Evolutionary conservation across 2,113 vertebrate species (phyloP), one percentile per base, ranked within the genome.

Genomic region (Hemichromis elongatus): DNA sequence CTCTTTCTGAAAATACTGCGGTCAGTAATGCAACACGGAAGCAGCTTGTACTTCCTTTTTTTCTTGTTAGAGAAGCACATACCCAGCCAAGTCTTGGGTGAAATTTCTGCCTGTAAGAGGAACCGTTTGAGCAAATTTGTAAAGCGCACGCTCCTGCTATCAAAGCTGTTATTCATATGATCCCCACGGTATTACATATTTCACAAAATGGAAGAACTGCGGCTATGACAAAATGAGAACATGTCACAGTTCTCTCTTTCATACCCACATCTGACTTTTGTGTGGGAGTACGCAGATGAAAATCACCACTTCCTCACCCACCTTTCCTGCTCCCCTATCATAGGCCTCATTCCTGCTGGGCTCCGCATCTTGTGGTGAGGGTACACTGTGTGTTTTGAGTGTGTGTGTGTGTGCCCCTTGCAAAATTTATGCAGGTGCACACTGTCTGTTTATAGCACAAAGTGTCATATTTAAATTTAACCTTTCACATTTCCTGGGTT

Each of bases 271-370:
- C 35, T 88, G 73, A 77, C 45, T 83, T 68, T 5, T 68, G 88
- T 57, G 93, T 92, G 73, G 87, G 85, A 37, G 92, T 77, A 5
- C 4, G 2, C 4, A 87, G 55, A 86, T 81, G 42, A 78, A 80
- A 50, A 75, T 79, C 73, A 92, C 90, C 92, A 93, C 93, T 92
- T 95, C 92, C 94, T 93, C 88, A 92, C 81, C 88, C 85, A 89
- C 84, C 81, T 92, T 91, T 92, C 86, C 89, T 92, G 88, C 90
- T 84, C 73, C 90, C 88, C 68, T 21, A 40, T 82, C 66, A 85
- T 18, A 56, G 86, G 86, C 84, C 85, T 87, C 89, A 82, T 89
- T 90, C 91, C 89, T 82, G 79, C 88, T 80, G 24, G 50, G 68
- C 84, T 63, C 86, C 57, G 82, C 30, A 85, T 80, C 59, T 80